Evolutionary conservation across 1,140 invertebrate species (phyloP).

Genomic region (Platyura marginata): DNA sequence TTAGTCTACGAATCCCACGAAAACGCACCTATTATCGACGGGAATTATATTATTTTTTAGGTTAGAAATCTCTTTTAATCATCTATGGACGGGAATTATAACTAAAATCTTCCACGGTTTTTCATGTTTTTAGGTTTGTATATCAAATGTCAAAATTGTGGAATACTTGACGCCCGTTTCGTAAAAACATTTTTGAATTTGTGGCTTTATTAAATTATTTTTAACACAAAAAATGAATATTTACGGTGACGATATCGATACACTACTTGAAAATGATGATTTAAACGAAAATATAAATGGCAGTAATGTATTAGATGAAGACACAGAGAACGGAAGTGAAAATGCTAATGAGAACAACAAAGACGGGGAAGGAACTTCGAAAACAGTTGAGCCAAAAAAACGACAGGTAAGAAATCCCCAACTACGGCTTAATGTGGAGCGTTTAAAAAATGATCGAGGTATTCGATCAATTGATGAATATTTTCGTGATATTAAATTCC

Average conservation of each 20-base stretch:
- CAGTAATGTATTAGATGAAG: slow-evolving; percentile 12
- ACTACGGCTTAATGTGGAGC: slow-evolving; percentile 49
- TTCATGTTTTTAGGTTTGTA: no score
- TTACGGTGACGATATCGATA: slow-evolving; percentile 20
- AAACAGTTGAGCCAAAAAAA: slow-evolving; percentile 27
- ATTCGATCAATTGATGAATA: slow-evolving; percentile 55
- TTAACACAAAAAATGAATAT: slow-evolving; percentile 7
- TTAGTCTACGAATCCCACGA: no score
- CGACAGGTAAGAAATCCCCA: slow-evolving; percentile 42
- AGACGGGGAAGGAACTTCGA: slow-evolving; percentile 9
- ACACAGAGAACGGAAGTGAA: slow-evolving; percentile 5
- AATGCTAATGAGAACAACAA: slow-evolving; percentile 4
- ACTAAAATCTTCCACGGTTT: no score
- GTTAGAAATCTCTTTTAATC: no score
- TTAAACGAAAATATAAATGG: slow-evolving; percentile 10
- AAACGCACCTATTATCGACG: no score
- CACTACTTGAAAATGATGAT: slow-evolving; percentile 17
- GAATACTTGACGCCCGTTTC: background rate
- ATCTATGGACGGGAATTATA: no score
- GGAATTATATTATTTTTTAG: no score
- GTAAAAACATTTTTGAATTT: no score
- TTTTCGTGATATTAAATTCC: slow-evolving; percentile 67
- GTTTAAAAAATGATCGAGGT: slow-evolving; percentile 55
- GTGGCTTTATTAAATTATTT: slow-evolving; percentile 1
- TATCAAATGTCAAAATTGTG: no score